Conservation (phyloP, 2,797 vertebrate species). For the Parambassis ranga region DNA sequence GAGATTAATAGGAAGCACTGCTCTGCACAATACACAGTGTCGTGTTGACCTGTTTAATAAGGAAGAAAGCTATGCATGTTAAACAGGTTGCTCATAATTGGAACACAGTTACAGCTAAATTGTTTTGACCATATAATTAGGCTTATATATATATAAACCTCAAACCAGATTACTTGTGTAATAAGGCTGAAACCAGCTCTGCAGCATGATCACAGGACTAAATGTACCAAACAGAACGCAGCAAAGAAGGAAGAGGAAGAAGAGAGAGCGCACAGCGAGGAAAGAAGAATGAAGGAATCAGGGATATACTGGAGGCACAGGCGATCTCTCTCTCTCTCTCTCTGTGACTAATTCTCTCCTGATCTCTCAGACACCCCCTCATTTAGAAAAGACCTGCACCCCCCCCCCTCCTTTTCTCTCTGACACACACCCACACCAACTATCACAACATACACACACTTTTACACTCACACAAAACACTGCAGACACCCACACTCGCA, state of each 20-base stretch:
- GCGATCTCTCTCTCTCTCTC: constrained; percentile 56
- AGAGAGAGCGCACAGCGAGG: background rate
- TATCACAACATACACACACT: constrained; percentile 21
- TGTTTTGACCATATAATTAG: constrained; percentile 16
- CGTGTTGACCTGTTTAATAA: constrained; percentile 4
- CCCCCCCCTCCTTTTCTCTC: constrained; percentile 30
- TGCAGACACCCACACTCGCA: constrained; percentile 56
- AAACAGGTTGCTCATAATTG: background rate
- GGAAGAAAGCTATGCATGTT: background rate
- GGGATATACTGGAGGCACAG: constrained; percentile 44
- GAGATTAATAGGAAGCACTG: background rate
- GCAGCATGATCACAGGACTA: background rate
- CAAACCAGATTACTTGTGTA: background rate
- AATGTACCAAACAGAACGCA: background rate
- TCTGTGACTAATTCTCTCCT: constrained; percentile 64
- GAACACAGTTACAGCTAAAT: background rate
- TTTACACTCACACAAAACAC: constrained; percentile 15
- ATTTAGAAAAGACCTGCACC: constrained; percentile 70
- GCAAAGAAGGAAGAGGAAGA: background rate
- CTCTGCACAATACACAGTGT: background rate
- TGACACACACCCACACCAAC: constrained; percentile 60
- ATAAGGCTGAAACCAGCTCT: background rate
- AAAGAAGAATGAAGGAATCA: background rate
- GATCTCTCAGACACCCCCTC: constrained; percentile 64
- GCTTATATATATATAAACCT: background rate